These are phyloP conservation scores for Euphydryas editha DNA, from an alignment of 2,888 invertebrate species.

Conservation along the genomic window DNA sequence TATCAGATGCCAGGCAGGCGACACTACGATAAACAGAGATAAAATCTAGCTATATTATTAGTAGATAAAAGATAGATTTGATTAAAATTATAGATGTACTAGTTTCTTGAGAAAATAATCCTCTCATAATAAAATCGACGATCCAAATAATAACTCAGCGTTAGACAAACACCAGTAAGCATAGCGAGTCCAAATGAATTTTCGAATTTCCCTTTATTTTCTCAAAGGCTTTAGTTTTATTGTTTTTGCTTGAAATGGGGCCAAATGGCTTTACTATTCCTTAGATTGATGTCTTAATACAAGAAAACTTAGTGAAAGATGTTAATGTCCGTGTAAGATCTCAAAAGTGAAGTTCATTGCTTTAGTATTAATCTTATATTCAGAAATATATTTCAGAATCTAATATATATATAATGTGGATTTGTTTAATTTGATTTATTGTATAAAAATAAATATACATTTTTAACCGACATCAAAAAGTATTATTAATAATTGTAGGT, in stretches of 20 bases:
- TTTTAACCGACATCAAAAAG: no score
- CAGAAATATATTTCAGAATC: no score
- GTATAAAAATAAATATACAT: no score
- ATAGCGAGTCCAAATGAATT: constrained; percentile 52
- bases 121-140: constrained; percentile 35
- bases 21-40: neutral
- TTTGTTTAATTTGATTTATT: no score
- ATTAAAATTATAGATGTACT: neutral
- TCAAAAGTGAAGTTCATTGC: constrained; percentile 38
- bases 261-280: constrained; percentile 70
- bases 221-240: constrained; percentile 56
- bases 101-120: constrained; percentile 25
- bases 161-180: constrained; percentile 35
- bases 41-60: neutral
- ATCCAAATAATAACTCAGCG: constrained; percentile 38
- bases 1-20: no score
- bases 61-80: neutral
- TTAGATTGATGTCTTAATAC: constrained; percentile 68
- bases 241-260: constrained; percentile 66
- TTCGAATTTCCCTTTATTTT: constrained; percentile 62
- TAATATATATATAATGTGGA: no score
- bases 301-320: constrained; percentile 53
- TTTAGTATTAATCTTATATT: neutral
- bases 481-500: no score
- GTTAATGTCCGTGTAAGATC: constrained; percentile 56